Conservation (phyloP, 2,888 invertebrate species). For the Nemotelus nigrinus region DNA sequence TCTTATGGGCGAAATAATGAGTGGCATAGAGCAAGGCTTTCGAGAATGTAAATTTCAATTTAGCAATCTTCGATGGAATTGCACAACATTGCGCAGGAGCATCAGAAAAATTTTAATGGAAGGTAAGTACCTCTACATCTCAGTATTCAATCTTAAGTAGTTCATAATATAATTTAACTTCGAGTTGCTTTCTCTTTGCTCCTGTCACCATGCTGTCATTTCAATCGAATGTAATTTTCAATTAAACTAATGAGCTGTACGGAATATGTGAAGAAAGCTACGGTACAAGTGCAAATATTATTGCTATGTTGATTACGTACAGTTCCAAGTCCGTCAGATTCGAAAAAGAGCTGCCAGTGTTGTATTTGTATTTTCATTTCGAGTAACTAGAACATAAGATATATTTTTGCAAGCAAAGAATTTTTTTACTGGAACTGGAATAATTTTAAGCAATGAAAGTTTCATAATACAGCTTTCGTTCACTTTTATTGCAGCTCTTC, state of each 20-base stretch:
- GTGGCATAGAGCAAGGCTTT: constrained; percentile 84
- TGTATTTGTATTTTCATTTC: too few species aligned
- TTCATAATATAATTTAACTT: constrained; percentile 18
- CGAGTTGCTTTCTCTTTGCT: constrained; percentile 4
- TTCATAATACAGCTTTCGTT: too few species aligned
- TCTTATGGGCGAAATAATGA: constrained; percentile 83
- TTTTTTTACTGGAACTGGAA: too few species aligned
- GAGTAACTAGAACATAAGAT: too few species aligned
- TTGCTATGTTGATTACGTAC: too few species aligned
- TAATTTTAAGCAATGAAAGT: too few species aligned
- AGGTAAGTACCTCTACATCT: constrained; percentile 69
- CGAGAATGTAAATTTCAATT: constrained; percentile 90
- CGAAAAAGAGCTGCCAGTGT: too few species aligned
- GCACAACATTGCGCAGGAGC: constrained; percentile 81
- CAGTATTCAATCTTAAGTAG: not conserved
- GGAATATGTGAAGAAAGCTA: constrained; percentile 44
- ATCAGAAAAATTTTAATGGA: constrained; percentile 85
- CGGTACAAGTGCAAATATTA: not conserved
- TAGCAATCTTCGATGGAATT: constrained; percentile 87
- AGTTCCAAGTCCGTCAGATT: too few species aligned
- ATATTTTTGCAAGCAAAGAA: too few species aligned
- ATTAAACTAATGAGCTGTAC: constrained; percentile 55
- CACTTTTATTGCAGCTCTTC: too few species aligned
- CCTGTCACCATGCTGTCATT: constrained; percentile 46
- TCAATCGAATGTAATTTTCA: constrained; percentile 54